Conservation (phyloP, 2,113 vertebrate genomes). For the Aphelocoma coerulescens region DNA sequence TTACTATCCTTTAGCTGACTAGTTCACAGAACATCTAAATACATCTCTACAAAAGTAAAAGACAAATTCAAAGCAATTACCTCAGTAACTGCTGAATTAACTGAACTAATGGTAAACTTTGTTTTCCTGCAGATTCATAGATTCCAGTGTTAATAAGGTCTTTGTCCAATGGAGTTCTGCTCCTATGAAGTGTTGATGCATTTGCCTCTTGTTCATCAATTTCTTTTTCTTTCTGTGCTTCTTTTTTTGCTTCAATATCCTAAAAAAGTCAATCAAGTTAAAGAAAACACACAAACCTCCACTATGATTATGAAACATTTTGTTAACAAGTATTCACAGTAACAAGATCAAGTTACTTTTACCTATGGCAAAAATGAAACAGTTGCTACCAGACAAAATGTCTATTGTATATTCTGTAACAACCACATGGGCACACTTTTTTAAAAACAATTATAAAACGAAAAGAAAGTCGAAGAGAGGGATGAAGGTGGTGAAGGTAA, state of each 20-base stretch:
- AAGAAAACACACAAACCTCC: background rate
- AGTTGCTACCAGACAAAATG: background rate
- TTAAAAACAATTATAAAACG: background rate
- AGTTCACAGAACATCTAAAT: background rate
- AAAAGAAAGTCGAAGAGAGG: rapidly evolving
- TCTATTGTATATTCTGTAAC: rapidly evolving
- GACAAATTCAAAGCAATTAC: constrained; percentile 51
- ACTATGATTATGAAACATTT: background rate
- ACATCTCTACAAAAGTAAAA: background rate
- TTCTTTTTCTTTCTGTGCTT: constrained; percentile 98
- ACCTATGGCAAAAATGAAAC: background rate
- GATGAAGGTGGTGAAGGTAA: background rate
- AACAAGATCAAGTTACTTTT: background rate
- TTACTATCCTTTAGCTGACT: background rate
- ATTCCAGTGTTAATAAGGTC: constrained; percentile 97
- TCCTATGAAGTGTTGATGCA: constrained; percentile 89
- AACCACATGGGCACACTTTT: rapidly evolving
- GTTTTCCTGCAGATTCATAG: constrained; percentile 93
- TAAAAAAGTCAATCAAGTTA: constrained; percentile 47
- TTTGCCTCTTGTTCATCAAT: constrained; percentile 97
- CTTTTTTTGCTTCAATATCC: constrained; percentile 98
- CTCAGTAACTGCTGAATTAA: constrained; percentile 94
- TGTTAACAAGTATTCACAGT: background rate
- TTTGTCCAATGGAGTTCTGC: constrained; percentile 91
- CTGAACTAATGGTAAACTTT: constrained; percentile 93